Base-by-base conservation (phyloP, 1,140 invertebrate genomes). In the Oncopodura yosiiana region DNA sequence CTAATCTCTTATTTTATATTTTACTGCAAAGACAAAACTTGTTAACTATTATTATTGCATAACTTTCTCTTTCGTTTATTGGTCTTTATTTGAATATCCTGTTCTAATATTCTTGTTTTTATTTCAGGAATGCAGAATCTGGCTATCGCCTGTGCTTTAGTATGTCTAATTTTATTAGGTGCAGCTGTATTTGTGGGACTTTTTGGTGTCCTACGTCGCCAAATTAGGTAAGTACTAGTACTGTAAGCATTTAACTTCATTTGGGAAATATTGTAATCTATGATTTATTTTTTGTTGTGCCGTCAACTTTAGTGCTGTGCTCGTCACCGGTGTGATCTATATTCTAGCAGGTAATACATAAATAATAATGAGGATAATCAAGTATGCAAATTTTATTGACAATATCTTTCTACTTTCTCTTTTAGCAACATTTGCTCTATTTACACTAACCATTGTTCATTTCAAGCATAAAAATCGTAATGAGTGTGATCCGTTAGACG, bases 321-420 rank as follows among this genome's bases (percentile, higher is more conserved):
- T 93, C 9, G 82, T 93, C 3, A 92, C 88, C 0, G 88, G 87
- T 18, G 87, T 92, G 24, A 90, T 93, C 86, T 91, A 91, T 71
- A 72, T 91, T 19, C 69, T 93, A 61, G 87, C 88, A 71, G 86
- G n/a, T n/a, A n/a, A n/a, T n/a, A n/a, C n/a, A n/a, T n/a, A n/a
- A n/a, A n/a, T n/a, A 87, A 89, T 71, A n/a, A n/a, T n/a, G n/a
- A n/a, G n/a, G n/a, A n/a, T n/a, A n/a, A n/a, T n/a, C n/a, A n/a
- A n/a, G n/a, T n/a, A n/a, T n/a, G n/a, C n/a, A n/a, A n/a, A n/a
- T n/a, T n/a, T n/a, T n/a, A n/a, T n/a, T n/a, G n/a, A n/a, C 52
- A 66, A 53, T 63, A 56, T 65, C 62, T 79, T 78, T 9, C 75
- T 90, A n/a, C n/a, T n/a, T n/a, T n/a, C n/a, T n/a, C n/a, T n/a